Evolutionary conservation across 2,888 invertebrate species (phyloP), one percentile per base, ranked within the genome.

Genomic region (Scrobipalpa atriplicella): DNA sequence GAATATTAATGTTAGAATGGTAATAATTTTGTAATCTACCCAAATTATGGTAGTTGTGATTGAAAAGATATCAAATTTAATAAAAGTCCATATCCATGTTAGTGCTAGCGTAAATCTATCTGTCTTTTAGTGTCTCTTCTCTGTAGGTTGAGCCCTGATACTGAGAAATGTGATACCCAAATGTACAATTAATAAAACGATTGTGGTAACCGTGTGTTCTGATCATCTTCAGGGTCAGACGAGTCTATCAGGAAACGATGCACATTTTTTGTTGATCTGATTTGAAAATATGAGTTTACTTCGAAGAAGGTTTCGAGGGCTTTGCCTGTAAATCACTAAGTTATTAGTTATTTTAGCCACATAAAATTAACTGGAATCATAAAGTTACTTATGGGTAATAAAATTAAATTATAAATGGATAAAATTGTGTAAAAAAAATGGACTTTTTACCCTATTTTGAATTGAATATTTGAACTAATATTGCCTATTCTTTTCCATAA

Each of bases 111-210:
- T 61, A 39, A 29, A 58, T 67, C 63, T 66, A 65, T 62, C 39
- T 66, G 19, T 47, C 43, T 29, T 56, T 66, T 66, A 65, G 58
- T 60, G 66, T 68, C 72, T 72, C 73, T 72, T 69, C 72, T 75
- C 72, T 77, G 72, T 65, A 65, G 65, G 72, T 75, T 77, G 74
- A 78, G 73, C 75, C 78, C 75, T 74, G 79, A 80, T 85, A 83
- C 84, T 73, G 67, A 78, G 85, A 85, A 85, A 82, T 75, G 75
- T 77, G 81, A 85, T 82, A 81, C 78, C 78, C 69, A 75, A 76
- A 73, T 73, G 72, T 70, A 78, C 78, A 80, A 80, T 81, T 79
- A 79, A 78, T 82, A 81, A 83, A 82, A 78, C 71, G 74, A 75
- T 75, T 77, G 47, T 62, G 16, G 38, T 52, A 52, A 47, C 39